Conservation (phyloP, 2,888 invertebrate species). For the Abrostola triplasia region DNA sequence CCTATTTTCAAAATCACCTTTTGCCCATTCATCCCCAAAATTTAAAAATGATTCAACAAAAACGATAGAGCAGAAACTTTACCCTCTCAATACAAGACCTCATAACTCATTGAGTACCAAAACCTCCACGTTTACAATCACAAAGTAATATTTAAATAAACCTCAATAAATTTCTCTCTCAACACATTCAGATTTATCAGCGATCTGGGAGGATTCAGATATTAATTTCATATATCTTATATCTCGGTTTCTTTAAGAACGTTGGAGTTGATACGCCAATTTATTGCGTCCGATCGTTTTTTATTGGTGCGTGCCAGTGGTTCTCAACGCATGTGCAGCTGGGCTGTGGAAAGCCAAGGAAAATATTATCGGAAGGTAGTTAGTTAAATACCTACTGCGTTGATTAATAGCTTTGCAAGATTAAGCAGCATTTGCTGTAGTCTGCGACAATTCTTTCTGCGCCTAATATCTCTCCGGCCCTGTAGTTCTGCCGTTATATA, state of each 20-base stretch:
- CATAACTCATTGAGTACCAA: conserved; percentile 50
- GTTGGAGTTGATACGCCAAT: conserved; percentile 69
- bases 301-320: conserved; percentile 59
- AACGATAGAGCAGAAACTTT: conserved; percentile 14
- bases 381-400: no score
- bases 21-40: conserved; percentile 17
- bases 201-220: conserved; percentile 61
- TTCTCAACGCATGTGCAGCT: conserved; percentile 5
- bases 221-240: conserved; percentile 68
- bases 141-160: conserved; percentile 60
- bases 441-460: no score
- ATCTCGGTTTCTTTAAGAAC: conserved; percentile 49
- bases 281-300: conserved; percentile 63
- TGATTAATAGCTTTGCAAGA: no score
- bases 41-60: conserved; percentile 23
- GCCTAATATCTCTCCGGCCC: no score
- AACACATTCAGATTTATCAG: conserved; percentile 62
- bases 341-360: not conserved
- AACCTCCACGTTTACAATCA: conserved; percentile 43
- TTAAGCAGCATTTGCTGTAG: no score
- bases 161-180: conserved; percentile 56
- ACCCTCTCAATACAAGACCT: conserved; percentile 27
- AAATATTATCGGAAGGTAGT: no score
- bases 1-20: no score
- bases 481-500: no score